Percentiles rank a stretch among this genome's conserved stretches.
Conservation (phyloP, 2,797 vertebrate species). For the Myotis myotis region DNA sequence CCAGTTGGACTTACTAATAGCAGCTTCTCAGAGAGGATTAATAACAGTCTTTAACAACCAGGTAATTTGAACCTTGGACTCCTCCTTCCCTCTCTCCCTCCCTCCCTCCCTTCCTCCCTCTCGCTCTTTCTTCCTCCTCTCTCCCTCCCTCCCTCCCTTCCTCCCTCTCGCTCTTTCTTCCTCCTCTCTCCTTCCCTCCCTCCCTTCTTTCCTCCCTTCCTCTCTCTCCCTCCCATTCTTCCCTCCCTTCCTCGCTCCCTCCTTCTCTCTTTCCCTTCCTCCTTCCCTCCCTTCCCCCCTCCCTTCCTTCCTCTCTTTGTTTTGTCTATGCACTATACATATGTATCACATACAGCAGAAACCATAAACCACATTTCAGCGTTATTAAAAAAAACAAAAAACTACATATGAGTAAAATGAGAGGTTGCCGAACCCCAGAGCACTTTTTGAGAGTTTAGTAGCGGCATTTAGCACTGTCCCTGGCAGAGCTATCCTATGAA, state of each 20-base stretch:
- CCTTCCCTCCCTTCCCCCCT: too few species aligned
- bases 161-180: too few species aligned
- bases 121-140: too few species aligned
- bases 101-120: accelerated
- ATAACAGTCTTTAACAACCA: conserved; percentile 83
- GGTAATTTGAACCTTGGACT: conserved; percentile 75
- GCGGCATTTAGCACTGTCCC: background rate
- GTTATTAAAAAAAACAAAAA: background rate
- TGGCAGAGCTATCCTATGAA: background rate
- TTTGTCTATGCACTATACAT: background rate
- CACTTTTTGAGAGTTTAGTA: background rate
- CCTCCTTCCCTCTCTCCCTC: too few species aligned
- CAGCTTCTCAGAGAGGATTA: conserved; percentile 83
- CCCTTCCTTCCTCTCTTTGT: background rate
- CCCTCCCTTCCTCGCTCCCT: accelerated
- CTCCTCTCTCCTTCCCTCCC: too few species aligned
- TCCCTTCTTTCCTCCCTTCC: too few species aligned
- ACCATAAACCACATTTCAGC: background rate
- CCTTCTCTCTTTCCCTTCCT: too few species aligned
- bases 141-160: too few species aligned
- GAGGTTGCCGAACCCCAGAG: background rate
- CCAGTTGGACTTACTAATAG: conserved; percentile 80
- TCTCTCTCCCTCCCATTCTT: too few species aligned
- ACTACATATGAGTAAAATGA: background rate
- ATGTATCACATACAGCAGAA: background rate